Evolutionary conservation across 2,113 vertebrate genomes (phyloP), one percentile per base, ranked within the genome.

Genomic region (Ornithorhynchus anatinus): DNA sequence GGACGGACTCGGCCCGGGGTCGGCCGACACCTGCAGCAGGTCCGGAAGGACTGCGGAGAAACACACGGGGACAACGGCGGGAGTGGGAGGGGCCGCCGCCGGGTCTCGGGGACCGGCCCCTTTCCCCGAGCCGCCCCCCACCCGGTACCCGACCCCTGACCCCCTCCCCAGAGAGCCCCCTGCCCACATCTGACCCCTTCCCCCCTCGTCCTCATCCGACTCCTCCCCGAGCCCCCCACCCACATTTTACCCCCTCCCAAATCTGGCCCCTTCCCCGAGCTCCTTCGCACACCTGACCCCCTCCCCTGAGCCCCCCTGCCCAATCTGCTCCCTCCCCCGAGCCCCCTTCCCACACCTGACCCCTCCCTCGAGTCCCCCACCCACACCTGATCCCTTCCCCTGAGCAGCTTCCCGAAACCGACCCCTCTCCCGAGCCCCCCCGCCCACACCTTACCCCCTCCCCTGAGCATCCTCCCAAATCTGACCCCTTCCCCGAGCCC

Each of bases 41-140:
- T 97, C 94, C 2, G 94, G 88, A 72, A 97, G 94, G 77, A 97
- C 96, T 97, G 84, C 1, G 16, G 62, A n/a, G 40, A 19, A 14
- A 35, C 22, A 29, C 7, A 43, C 9, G 10, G 56, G 32, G 17
- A 89, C n/a, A 52, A 59, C 8, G 42, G 50, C 17, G 7, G 37
- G 23, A 6, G 10, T 68, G 58, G 79, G 56, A 42, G 29, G 51
- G 25, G 50, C 33, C 35, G 2, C n/a, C n/a, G n/a, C n/a, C 12
- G 36, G 36, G 44, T 2, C 44, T 6, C 4, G 15, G 15, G 1
- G 15, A 20, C 13, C 0, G 14, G 22, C 25, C 23, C 45, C 23
- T 48, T 33, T 59, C n/a, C n/a, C n/a, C n/a, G n/a, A n/a, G n/a
- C n/a, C n/a, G n/a, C n/a, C n/a, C n/a, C n/a, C n/a, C n/a, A n/a